phyloP scores from a whole-genome alignment of 2,113 vertebrate species.

The Sander vitreus region DNA sequence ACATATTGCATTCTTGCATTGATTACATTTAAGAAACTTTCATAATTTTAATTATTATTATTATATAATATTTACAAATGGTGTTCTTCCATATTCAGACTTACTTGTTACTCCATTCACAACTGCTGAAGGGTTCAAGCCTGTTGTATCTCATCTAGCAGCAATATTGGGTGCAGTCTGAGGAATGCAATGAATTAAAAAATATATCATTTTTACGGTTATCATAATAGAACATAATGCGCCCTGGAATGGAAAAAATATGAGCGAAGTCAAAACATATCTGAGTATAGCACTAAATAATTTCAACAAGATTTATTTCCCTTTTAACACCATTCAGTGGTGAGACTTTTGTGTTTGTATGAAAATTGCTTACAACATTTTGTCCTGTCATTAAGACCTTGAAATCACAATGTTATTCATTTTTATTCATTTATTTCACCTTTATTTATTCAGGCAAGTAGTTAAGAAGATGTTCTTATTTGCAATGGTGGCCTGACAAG shows the following conservation, averaged over 20 bases:
- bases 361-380: no score
- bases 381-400: no score
- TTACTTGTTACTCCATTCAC: neutral
- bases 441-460: no score
- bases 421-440: no score
- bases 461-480: no score
- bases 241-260: neutral
- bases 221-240: neutral
- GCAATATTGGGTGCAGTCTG: neutral
- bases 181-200: neutral
- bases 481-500: no score
- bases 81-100: neutral
- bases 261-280: neutral
- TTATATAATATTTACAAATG: neutral
- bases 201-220: neutral
- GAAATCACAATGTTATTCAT: no score
- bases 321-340: no score
- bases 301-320: no score
- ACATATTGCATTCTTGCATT: neutral
- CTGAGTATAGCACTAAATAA: neutral
- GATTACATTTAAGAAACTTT: neutral
- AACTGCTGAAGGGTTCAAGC: neutral
- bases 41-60: no score
- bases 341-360: no score
- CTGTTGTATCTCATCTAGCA: neutral